Percentiles rank a stretch among this genome's conserved stretches.
Evolutionary conservation across 2,888 invertebrate genomes (phyloP).

Genomic region (Pristionchus maxplancki): DNA sequence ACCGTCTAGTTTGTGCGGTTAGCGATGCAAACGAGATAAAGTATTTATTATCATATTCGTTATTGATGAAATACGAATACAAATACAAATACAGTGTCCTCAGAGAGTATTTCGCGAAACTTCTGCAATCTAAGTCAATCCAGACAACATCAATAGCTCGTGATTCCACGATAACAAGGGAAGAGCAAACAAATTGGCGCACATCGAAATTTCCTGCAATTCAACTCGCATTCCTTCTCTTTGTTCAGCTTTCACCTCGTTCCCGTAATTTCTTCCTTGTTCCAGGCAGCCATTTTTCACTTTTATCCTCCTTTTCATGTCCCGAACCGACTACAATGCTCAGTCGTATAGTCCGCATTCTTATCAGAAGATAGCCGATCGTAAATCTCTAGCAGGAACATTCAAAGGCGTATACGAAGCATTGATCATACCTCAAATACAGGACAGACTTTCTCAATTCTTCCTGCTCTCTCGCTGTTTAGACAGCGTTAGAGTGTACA

Average conservation of each 20-base stretch:
- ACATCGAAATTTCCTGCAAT: not conserved
- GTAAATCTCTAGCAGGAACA: not conserved
- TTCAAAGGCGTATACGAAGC: not conserved
- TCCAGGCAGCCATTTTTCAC: not conserved
- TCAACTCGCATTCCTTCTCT: not conserved
- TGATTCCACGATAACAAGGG: not conserved
- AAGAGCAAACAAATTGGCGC: not conserved
- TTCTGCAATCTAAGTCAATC: not conserved
- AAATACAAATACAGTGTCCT: not conserved
- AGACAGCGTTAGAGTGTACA: not conserved
- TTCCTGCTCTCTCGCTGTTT: not conserved
- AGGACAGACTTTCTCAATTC: not conserved
- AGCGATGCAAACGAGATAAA: slow-evolving; percentile 2
- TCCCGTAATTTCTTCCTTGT: not conserved
- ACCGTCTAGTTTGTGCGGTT: not conserved
- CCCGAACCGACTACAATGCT: not conserved
- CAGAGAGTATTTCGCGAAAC: not conserved
- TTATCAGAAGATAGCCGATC: slow-evolving; percentile 3
- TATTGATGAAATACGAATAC: not conserved
- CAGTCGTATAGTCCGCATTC: not conserved
- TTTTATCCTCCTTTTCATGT: no score
- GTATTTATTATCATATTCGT: not conserved
- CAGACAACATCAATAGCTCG: not conserved
- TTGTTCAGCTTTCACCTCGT: not conserved
- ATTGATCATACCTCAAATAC: slow-evolving; percentile 7